Evolutionary conservation across 2,797 vertebrate genomes (phyloP).

Genomic region (Gallinago nigripennis): DNA sequence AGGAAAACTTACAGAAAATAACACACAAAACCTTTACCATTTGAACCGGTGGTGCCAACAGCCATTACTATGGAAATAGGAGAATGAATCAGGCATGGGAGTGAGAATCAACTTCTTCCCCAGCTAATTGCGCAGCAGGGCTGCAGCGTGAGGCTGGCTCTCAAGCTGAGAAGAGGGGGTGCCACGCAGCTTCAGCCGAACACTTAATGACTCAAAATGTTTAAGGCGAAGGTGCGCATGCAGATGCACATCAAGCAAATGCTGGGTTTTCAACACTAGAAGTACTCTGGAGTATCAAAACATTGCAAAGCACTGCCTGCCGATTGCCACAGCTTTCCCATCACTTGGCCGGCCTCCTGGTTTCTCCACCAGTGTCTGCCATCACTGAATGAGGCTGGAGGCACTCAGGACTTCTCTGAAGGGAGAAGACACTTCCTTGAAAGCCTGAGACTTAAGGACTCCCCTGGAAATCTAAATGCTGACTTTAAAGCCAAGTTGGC

Average conservation of each 20-base stretch:
- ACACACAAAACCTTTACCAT: slow-evolving; percentile 8
- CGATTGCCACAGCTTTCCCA: not conserved
- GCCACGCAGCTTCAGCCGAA: rapidly evolving
- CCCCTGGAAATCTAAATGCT: not conserved
- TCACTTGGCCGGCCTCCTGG: not conserved
- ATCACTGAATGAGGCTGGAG: not conserved
- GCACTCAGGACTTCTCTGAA: not conserved
- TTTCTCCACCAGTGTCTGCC: not conserved
- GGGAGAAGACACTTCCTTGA: not conserved
- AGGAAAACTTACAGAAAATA: slow-evolving; percentile 22
- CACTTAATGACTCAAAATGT: not conserved
- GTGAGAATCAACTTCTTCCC: not conserved
- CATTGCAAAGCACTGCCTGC: not conserved
- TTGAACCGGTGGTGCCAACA: not conserved
- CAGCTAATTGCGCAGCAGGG: not conserved
- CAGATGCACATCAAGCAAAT: not conserved
- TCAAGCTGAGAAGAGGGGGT: not conserved
- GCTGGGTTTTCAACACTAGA: not conserved
- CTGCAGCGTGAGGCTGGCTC: not conserved
- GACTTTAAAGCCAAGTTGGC: not conserved
- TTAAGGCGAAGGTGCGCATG: rapidly evolving
- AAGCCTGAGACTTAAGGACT: not conserved
- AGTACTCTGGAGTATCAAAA: not conserved
- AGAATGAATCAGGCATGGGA: not conserved
- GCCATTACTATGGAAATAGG: not conserved